phyloP scores from a whole-genome alignment of 2,797 vertebrate species.

The Spinus pinus region DNA sequence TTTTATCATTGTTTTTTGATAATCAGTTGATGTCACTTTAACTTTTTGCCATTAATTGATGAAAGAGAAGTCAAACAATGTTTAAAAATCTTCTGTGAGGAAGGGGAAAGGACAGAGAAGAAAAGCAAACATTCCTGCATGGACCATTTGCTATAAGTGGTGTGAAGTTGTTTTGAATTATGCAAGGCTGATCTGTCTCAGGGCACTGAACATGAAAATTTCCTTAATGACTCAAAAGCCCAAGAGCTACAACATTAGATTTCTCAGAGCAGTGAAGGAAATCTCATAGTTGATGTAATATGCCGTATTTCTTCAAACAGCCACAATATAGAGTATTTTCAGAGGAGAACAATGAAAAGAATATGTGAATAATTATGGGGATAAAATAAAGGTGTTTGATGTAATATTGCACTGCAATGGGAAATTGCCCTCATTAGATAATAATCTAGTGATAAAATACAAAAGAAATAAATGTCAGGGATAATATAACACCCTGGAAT shows the following conservation, averaged over 20 bases:
- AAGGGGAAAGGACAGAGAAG: background rate
- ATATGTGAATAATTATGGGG: background rate
- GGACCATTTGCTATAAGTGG: background rate
- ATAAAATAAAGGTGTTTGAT: background rate
- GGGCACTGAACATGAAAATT: conserved; percentile 19
- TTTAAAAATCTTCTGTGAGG: background rate
- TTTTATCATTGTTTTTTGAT: background rate
- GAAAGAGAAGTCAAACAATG: background rate
- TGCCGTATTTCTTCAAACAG: background rate
- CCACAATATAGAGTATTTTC: background rate
- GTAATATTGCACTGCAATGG: background rate
- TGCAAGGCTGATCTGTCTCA: background rate
- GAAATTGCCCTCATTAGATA: background rate
- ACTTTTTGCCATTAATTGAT: background rate
- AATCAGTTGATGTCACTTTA: background rate
- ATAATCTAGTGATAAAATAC: background rate
- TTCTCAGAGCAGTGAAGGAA: background rate
- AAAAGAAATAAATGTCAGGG: background rate
- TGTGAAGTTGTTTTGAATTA: conserved; percentile 21
- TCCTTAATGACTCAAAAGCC: conserved; percentile 9
- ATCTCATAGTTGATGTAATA: background rate
- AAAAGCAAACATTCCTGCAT: background rate
- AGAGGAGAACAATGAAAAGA: background rate
- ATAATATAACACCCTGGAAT: background rate
- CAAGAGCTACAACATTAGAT: background rate